These are phyloP conservation scores for Drosophila testacea DNA, from an alignment of 2,888 invertebrate species.

Conservation along the genomic window DNA sequence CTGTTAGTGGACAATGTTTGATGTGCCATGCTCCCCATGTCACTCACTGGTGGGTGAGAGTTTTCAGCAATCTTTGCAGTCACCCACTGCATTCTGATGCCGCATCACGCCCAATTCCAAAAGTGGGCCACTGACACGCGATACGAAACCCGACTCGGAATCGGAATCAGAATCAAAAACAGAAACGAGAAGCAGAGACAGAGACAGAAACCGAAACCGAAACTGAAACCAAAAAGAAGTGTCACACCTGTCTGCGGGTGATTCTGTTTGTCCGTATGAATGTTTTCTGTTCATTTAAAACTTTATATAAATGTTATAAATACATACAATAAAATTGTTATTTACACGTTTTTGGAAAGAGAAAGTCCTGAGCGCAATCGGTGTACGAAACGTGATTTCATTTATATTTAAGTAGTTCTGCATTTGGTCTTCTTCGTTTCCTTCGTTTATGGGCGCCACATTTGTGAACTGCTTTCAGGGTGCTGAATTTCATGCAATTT, in stretches of 20 bases:
- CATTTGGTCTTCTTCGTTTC: conserved; percentile 45
- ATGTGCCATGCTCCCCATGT: conserved; percentile 28
- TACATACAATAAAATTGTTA: conserved; percentile 76
- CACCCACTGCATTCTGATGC: conserved; percentile 63
- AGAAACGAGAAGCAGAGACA: conserved; percentile 27
- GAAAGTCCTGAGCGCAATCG: conserved; percentile 73
- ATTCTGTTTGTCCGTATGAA: conserved; percentile 32
- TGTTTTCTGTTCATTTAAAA: conserved; percentile 51
- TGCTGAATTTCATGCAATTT: conserved; percentile 56
- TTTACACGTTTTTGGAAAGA: conserved; percentile 82
- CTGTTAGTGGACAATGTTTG: conserved; percentile 58
- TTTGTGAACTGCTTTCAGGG: conserved; percentile 35
- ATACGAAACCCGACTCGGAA: conserved; percentile 46
- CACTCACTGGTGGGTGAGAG: conserved; percentile 67
- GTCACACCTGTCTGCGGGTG: conserved; percentile 62
- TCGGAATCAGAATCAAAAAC: conserved; percentile 42
- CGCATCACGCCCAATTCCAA: conserved; percentile 57
- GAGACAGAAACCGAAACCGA: conserved; percentile 46
- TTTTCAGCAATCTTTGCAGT: conserved; percentile 68
- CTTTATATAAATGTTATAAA: conserved; percentile 73
- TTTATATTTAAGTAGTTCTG: conserved; percentile 70
- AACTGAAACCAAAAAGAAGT: conserved; percentile 60
- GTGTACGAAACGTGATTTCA: conserved; percentile 67
- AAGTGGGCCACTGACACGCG: conserved; percentile 75
- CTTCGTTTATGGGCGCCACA: conserved; percentile 16